Base-by-base conservation (phyloP, 2,888 invertebrate species). In the Octonoba sinensis region DNA sequence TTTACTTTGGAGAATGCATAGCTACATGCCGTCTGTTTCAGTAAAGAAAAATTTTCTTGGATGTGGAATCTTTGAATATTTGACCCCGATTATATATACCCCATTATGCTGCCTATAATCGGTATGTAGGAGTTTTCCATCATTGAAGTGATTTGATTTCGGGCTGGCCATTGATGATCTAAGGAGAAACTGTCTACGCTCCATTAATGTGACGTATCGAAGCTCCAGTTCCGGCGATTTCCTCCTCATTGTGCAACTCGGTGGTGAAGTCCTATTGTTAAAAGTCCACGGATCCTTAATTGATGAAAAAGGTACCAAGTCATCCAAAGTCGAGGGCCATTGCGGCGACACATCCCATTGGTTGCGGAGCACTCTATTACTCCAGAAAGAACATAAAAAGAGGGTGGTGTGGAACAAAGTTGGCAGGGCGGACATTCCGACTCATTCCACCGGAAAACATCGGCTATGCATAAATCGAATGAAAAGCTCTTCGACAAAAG, bases 231-330 rank as follows among this genome's bases (percentile, higher is more conserved):
- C 36, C 60, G 49, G 70, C 69, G 76, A 77, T 70, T 77, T 77
- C 72, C 66, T 44, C 44, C 54, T 24, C 71, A 71, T 78, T 78
- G 71, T 76, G 49, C 62, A 47, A 56, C 27, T 56, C 56, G n/a
- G 22, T 20, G 20, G 62, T 54, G 51, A 49, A 46, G 22, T 64
- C 67, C 72, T 69, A 51, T 74, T 81, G 51, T 51, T 16, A 20
- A 49, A 15, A 47, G 47, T 65, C 65, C 46, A 16, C 24, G 65
- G 49, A 73, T 69, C 67, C 79, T 67, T 81, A 81, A 81, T 81
- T 81, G 73, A 81, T 81, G 79, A 81, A 56, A 81, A 81, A 81
- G 79, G 79, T 81, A 81, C 72, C 79, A 81, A 81, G 73, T 81
- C 79, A 81, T 73, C 79, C 79, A 73, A 46, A 65, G 56, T 59